These are phyloP conservation scores for Leiothrix lutea DNA, from an alignment of 2,113 vertebrate genomes.

Conservation along the genomic window DNA sequence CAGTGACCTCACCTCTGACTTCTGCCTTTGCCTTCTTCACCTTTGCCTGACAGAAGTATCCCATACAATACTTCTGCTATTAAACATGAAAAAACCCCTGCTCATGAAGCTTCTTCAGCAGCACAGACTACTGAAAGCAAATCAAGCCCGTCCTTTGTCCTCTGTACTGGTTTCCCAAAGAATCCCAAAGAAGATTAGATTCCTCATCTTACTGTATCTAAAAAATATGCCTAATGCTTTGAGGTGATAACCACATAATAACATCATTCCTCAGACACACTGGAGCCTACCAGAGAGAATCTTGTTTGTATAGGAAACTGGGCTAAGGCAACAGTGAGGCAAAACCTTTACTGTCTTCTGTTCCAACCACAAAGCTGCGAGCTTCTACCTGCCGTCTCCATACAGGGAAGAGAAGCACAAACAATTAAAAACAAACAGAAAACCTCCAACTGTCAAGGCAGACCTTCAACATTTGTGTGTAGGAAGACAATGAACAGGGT, in stretches of 20 bases:
- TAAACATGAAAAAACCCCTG: neutral
- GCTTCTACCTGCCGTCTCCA: slow-evolving; percentile 34
- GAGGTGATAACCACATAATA: slow-evolving; percentile 37
- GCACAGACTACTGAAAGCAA: neutral
- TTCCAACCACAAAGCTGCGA: slow-evolving; percentile 6
- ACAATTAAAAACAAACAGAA: neutral
- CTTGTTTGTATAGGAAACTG: slow-evolving; percentile 45
- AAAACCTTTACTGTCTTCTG: neutral
- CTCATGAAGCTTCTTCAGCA: neutral
- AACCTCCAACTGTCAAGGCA: neutral
- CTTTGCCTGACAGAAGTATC: neutral
- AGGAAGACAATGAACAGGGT: neutral
- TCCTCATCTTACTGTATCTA: neutral
- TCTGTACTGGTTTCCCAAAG: neutral
- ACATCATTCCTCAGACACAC: slow-evolving; percentile 36
- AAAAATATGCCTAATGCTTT: neutral
- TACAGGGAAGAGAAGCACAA: neutral
- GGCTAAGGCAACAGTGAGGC: neutral
- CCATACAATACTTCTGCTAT: neutral
- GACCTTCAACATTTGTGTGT: neutral
- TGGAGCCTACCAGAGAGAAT: slow-evolving; percentile 21
- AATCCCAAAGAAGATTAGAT: neutral
- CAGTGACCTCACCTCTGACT: neutral
- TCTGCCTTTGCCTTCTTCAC: neutral
- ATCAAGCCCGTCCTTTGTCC: neutral